These are phyloP conservation scores for Leucophenga varia DNA, from an alignment of 1,140 invertebrate genomes.

Conservation along the genomic window DNA sequence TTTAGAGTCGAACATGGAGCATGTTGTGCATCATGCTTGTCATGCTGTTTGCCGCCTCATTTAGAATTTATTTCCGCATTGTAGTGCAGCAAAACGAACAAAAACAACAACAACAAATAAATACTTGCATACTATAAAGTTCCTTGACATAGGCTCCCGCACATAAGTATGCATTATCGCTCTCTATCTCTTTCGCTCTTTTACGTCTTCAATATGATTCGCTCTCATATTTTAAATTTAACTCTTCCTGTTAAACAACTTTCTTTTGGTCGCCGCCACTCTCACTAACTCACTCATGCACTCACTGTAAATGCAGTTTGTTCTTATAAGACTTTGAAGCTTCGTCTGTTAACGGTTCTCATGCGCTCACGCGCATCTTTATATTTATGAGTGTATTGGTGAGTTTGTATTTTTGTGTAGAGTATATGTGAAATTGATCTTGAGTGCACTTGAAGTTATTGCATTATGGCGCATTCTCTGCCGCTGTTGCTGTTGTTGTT, in stretches of 20 bases:
- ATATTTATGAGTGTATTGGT: too few relatives aligned
- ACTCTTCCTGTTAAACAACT: background rate
- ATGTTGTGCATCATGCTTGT: too few relatives aligned
- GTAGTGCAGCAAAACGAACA: too few relatives aligned
- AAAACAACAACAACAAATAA: conserved; percentile 6
- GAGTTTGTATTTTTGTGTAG: conserved; percentile 11
- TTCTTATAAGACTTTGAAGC: background rate
- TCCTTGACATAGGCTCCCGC: conserved; percentile 27
- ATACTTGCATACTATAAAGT: conserved; percentile 31
- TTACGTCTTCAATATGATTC: conserved; percentile 5
- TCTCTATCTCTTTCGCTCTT: conserved; percentile 4
- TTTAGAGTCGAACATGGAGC: too few relatives aligned
- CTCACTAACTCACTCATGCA: conserved; percentile 12
- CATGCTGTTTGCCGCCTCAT: too few relatives aligned
- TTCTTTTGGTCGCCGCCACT: too few relatives aligned
- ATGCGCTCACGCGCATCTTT: conserved; percentile 2
- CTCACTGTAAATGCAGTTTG: background rate
- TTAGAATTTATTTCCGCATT: too few relatives aligned
- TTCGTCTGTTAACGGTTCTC: too few relatives aligned
- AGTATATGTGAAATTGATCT: conserved; percentile 38
- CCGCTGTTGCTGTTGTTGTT: conserved; percentile 4
- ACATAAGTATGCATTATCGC: conserved; percentile 4
- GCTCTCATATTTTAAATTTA: conserved; percentile 21
- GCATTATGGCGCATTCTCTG: conserved; percentile 22
- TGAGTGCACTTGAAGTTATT: conserved; percentile 45